Evolutionary conservation across 2,113 vertebrate genomes (phyloP).

Genomic region (Aplodontia rufa): DNA sequence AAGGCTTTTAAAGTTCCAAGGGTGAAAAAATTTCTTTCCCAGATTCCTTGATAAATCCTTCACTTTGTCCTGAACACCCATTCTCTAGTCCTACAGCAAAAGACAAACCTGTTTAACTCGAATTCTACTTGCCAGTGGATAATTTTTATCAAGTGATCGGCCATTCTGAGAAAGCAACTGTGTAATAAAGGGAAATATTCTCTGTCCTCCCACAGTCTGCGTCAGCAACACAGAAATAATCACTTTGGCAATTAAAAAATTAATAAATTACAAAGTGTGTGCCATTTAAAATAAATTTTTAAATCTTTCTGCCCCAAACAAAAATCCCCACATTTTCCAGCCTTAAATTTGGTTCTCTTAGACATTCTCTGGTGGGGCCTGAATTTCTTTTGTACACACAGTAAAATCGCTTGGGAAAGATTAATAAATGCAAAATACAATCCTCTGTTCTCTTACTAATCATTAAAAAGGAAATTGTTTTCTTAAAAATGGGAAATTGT

Average conservation of each 20-base stretch:
- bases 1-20: conserved; percentile 52
- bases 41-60: conserved; percentile 63
- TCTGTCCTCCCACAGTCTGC: not conserved
- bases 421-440: conserved; percentile 45
- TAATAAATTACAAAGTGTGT: conserved; percentile 39
- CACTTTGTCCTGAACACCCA: not conserved
- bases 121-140: not conserved
- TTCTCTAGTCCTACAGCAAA: conserved; percentile 9
- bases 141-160: not conserved
- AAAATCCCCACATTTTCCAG: not conserved
- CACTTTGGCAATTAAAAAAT: conserved; percentile 44
- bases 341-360: not conserved
- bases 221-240: conserved; percentile 22
- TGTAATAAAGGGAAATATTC: not conserved
- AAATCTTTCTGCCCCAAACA: not conserved
- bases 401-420: conserved; percentile 36
- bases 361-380: not conserved
- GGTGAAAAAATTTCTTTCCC: conserved; percentile 48
- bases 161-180: not conserved
- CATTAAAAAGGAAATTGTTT: not conserved
- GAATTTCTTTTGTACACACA: not conserved
- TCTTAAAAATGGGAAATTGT: not conserved
- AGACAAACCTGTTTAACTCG: conserved; percentile 22
- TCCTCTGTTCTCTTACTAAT: conserved; percentile 17
- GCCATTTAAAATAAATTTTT: conserved; percentile 21